phyloP scores from a whole-genome alignment of 2,113 vertebrate genomes.

The Egretta garzetta region DNA sequence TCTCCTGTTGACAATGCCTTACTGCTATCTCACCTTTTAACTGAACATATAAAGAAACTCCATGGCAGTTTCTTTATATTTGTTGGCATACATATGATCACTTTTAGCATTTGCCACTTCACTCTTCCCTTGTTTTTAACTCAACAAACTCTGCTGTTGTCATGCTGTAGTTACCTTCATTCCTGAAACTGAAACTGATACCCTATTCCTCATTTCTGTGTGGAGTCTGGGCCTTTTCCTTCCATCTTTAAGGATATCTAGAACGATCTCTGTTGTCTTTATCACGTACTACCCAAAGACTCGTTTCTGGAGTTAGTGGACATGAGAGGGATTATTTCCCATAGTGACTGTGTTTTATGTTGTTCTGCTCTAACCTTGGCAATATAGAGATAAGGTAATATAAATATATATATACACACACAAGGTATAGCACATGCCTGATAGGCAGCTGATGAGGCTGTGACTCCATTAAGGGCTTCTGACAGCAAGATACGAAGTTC shows the following conservation, averaged over 20 bases:
- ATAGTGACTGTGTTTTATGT: background rate
- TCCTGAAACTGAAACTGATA: background rate
- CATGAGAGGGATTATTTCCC: background rate
- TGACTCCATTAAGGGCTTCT: background rate
- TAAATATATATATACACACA: too few relatives aligned
- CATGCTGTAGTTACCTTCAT: background rate
- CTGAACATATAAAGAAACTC: too few relatives aligned
- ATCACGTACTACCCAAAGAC: background rate
- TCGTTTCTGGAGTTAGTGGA: rapidly evolving
- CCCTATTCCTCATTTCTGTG: background rate
- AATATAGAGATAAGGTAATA: too few relatives aligned
- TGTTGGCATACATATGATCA: background rate
- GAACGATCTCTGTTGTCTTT: background rate
- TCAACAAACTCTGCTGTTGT: background rate
- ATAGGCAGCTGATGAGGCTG: background rate
- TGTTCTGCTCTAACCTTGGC: background rate
- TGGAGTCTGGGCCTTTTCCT: background rate
- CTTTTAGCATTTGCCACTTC: background rate
- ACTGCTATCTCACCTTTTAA: background rate
- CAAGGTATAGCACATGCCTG: background rate
- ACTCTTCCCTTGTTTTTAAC: background rate
- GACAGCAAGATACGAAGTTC: background rate
- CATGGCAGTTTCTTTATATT: background rate
- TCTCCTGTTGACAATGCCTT: background rate
- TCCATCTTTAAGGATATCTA: background rate